Base-by-base conservation (phyloP, 1,140 invertebrate genomes). In the Dreissena rostriformis region DNA sequence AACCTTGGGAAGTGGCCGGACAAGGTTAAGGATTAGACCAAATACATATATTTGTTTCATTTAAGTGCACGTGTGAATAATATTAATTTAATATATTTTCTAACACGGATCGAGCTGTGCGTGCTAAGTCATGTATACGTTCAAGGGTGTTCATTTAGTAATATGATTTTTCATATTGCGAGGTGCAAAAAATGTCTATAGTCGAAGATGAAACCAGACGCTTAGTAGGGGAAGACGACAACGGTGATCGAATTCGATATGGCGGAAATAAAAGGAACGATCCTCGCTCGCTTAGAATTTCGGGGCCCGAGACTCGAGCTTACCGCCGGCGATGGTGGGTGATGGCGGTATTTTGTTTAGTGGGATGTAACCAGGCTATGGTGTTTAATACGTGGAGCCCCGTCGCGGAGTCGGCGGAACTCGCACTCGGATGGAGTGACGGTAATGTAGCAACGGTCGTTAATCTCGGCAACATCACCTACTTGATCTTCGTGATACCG, bases 341-440 rank as follows among this genome's bases (percentile, higher is more conserved):
- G 22, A 55, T 90, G 24, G 12, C 72, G 6, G 63, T 88, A 19
- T 90, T 90, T 61, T 88, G 88, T 19, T 28, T 86, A 0, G 39
- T 61, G 14, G 77, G 82, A 10, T n/a, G 85, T 55, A 12, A 86
- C 6, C 77, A 88, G 70, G 82, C 80, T 14, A 77, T 85, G 53
- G 86, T 94, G 14, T 94, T 94, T 94, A 95, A 94, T 85, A 95
- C 94, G 19, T 95, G 94, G 93, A 93, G 93, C 28, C 94, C 94
- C 6, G 94, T 95, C 55, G 81, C 93, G 4, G 87, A 90, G 68
- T 93, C 94, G 19, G 92, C 91, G 8, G 87, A 94, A 65, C 84
- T 84, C 70, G 94, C 93, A 19, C 94, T 93, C 86, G 39, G 83
- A 7, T 95, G 94, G 94, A 86, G 86, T n/a, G 91, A 92, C 77